Conservation (phyloP, 2,113 vertebrate genomes). For the Garra rufa region DNA sequence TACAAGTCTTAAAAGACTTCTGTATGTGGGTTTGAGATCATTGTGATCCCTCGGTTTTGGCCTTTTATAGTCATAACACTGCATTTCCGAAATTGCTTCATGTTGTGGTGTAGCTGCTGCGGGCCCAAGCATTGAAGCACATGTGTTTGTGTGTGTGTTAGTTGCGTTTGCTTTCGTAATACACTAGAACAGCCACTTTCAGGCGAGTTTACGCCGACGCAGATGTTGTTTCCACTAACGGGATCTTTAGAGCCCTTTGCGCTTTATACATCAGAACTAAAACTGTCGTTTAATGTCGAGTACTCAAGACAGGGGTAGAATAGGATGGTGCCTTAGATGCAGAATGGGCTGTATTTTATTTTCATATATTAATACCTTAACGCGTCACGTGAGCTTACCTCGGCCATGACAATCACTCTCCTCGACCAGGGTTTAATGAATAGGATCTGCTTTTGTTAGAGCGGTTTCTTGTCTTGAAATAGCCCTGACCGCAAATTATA, state of each 20-base stretch:
- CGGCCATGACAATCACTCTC: conserved; percentile 87
- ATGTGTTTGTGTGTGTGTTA: not conserved
- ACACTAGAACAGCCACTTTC: conserved; percentile 33
- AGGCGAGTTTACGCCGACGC: conserved; percentile 28
- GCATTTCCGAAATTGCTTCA: conserved; percentile 34
- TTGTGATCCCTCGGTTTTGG: conserved; percentile 12
- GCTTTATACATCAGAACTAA: conserved; percentile 41
- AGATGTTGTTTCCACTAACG: conserved; percentile 61
- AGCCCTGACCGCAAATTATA: conserved; percentile 72
- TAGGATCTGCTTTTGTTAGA: conserved; percentile 67
- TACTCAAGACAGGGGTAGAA: conserved; percentile 69
- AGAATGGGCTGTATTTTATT: conserved; percentile 74
- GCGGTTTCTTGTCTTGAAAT: conserved; percentile 70
- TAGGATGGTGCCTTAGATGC: conserved; percentile 87
- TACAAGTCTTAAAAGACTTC: too few species aligned
- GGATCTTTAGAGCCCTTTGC: conserved; percentile 52
- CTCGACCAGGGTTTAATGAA: conserved; percentile 66
- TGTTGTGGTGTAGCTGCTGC: conserved; percentile 37
- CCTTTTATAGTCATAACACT: conserved; percentile 25
- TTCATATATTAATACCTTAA: conserved; percentile 71
- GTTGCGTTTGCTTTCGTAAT: conserved; percentile 10
- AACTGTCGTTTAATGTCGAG: conserved; percentile 56
- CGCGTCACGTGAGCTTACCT: conserved; percentile 68
- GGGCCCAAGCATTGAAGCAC: not conserved
- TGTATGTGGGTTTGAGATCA: not conserved